Base-by-base conservation (phyloP, 2,797 vertebrate species). In the Mareca penelope region DNA sequence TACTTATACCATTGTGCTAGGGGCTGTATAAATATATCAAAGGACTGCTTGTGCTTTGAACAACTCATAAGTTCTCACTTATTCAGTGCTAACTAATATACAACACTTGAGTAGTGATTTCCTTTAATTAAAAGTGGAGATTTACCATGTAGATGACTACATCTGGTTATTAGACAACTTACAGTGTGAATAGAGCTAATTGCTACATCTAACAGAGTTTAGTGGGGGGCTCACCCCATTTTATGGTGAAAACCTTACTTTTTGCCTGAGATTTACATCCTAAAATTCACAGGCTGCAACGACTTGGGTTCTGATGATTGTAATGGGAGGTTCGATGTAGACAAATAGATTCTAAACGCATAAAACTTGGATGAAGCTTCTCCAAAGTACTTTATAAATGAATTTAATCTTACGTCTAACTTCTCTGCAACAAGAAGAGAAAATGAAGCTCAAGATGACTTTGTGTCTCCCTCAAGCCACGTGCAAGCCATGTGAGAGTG, bases 1-100 rank as follows among this genome's bases (percentile, higher is more conserved):
- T 60, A 0, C 10, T 59, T n/a, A 7, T 4, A 42, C 7, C 3
- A 2, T 8, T 24, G 17, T 42, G 7, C 28, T 39, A 23, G 9
- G 9, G 26, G 61, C 15, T 90, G 10, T 39, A 29, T 23, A 65
- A 73, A 37, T 8, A 53, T 39, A 53, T 9, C 23, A 57, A 87
- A 57, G 29, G 9, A 44, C 9, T 37, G 10, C 15, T 13, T 89
- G 22, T 64, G 12, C 35, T 88, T 40, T 31, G 69, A 78, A 65
- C 4, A 71, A 42, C 9, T 68, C 4, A 0, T 15, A 22, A 21
- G 2, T 2, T 67, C 75, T 73, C 19, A 60, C 4, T 88, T 15
- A 15, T 3, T 77, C 15, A 69, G 6, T 44, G 44, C 9, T 67
- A 50, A 56, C 9, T 67, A 57, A 53, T 29, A 35, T 1, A 46